Base-by-base conservation (phyloP, 2,888 invertebrate genomes). In the Metalampra italica region DNA sequence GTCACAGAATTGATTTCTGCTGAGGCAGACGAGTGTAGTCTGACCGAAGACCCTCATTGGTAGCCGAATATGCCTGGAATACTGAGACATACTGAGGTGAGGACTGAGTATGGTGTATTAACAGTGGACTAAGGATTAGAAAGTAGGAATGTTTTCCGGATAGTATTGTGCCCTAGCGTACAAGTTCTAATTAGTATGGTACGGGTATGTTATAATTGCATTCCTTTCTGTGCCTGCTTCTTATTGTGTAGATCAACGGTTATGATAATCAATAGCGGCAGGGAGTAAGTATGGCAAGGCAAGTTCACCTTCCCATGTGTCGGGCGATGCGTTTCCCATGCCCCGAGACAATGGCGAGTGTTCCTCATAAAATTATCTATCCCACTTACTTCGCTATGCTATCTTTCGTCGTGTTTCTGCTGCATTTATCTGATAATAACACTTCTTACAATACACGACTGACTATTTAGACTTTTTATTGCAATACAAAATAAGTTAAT, bases 251-350 rank as follows among this genome's bases (percentile, higher is more conserved):
- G 36, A 50, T 40, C 15, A 36, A 54, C 57, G 50, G 57, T 57
- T 57, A 56, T n/a, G 50, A 44, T 50, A 50, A 50, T 43, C 37
- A 39, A 46, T 29, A 11, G 14, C 9, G 40, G 12, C 45, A 41
- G 40, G 49, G 47, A 37, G 48, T 50, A 50, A 51, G 47, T 54
- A 43, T 51, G 53, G 59, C 22, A 55, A 57, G n/a, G n/a, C 60
- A 55, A 57, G 61, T 56, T 62, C 58, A 59, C 41, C 49, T 64
- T 62, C 61, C 55, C 62, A 61, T 62, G 61, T 52, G 53, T 34
- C 41, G 14, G 57, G 59, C 57, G 58, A 56, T 50, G 52, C 45
- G 51, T 49, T 69, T 71, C 69, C 59, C 68, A 71, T 67, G 62
- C 51, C 52, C 54, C 52, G 52, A 59, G 46, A 66, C 66, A 66